Evolutionary conservation across 2,888 invertebrate genomes (phyloP).

Genomic region (Osedax frankpressi): DNA sequence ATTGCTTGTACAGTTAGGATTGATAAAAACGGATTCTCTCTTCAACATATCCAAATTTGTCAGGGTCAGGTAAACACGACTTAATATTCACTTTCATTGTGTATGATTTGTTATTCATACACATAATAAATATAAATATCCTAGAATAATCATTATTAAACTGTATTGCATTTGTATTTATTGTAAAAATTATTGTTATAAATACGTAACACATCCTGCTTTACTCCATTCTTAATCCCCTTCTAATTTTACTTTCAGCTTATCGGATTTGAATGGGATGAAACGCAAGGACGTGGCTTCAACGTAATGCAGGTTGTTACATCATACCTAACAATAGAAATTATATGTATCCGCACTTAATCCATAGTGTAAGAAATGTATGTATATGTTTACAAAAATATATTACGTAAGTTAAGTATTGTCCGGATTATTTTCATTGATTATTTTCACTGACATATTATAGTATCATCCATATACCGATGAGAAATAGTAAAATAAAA

Average conservation of each 20-base stretch:
- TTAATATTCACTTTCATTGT: background rate
- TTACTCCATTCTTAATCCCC: too few relatives aligned
- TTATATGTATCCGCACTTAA: too few relatives aligned
- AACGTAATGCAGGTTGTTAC: slow-evolving; percentile 29
- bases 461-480: too few relatives aligned
- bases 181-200: background rate
- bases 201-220: too few relatives aligned
- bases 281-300: slow-evolving; percentile 26
- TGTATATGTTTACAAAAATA: too few relatives aligned
- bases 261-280: slow-evolving; percentile 30
- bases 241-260: slow-evolving; percentile 22
- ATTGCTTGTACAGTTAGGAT: slow-evolving; percentile 32
- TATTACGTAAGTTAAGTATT: too few relatives aligned
- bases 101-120: background rate
- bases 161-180: background rate
- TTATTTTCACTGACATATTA: too few relatives aligned
- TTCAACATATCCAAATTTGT: slow-evolving; percentile 37
- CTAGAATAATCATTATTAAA: background rate
- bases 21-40: slow-evolving; percentile 36
- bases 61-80: slow-evolving; percentile 37
- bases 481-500: too few relatives aligned
- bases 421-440: too few relatives aligned
- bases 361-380: too few relatives aligned
- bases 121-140: background rate
- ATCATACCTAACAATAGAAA: too few relatives aligned